Percentiles rank a stretch among this genome's conserved stretches.
These are phyloP conservation scores for Apeira syringaria DNA, from an alignment of 2,888 invertebrate genomes.

Conservation along the genomic window DNA sequence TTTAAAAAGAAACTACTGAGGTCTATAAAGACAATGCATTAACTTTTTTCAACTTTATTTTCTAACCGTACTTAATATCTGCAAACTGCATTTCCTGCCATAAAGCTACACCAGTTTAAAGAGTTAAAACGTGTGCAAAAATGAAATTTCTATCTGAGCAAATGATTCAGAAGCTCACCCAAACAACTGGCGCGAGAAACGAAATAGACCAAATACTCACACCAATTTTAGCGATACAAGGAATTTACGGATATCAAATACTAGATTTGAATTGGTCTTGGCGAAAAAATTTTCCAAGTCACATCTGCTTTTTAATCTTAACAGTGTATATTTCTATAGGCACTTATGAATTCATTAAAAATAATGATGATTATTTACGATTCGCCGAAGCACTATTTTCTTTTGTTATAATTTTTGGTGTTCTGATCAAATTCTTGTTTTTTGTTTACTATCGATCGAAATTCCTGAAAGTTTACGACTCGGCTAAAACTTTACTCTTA, in stretches of 20 bases:
- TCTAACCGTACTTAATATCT: too few species aligned
- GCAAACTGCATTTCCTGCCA: constrained; percentile 9
- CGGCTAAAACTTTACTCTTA: constrained; percentile 48
- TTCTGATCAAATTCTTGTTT: constrained; percentile 43
- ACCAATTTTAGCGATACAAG: constrained; percentile 44
- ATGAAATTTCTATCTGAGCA: constrained; percentile 39
- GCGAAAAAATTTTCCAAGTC: constrained; percentile 40
- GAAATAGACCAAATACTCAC: constrained; percentile 49
- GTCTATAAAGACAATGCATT: too few species aligned
- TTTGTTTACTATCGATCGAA: constrained; percentile 39
- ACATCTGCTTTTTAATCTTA: constrained; percentile 39
- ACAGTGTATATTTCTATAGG: constrained; percentile 54
- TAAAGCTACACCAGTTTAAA: constrained; percentile 12
- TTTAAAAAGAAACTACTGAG: too few species aligned
- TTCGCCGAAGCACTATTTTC: constrained; percentile 57
- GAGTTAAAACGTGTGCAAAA: constrained; percentile 32
- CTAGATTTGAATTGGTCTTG: constrained; percentile 59
- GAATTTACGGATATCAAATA: constrained; percentile 55
- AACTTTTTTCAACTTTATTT: too few species aligned
- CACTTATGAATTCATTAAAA: constrained; percentile 44
- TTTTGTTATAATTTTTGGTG: constrained; percentile 41
- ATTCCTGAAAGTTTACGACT: constrained; percentile 47
- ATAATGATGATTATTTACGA: constrained; percentile 42
- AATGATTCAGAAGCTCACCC: constrained; percentile 37
- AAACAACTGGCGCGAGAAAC: constrained; percentile 49